Percentiles rank a stretch among this genome's conserved stretches.
These are phyloP conservation scores for Anguilla anguilla DNA, from an alignment of 2,797 vertebrate species.

Conservation along the genomic window DNA sequence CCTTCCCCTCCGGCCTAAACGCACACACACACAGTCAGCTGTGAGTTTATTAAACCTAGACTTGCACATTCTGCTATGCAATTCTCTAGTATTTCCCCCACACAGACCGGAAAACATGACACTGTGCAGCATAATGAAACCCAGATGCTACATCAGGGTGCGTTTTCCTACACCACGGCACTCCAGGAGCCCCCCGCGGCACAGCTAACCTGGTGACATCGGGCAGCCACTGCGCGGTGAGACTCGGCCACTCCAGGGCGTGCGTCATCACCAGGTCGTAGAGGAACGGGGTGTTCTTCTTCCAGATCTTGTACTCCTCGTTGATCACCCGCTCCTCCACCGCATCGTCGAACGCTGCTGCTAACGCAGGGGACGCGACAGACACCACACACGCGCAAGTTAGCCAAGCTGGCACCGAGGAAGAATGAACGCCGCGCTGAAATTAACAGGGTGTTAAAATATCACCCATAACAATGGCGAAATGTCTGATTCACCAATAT, in stretches of 20 bases:
- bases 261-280: slow-evolving; percentile 98
- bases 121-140: too few relatives aligned
- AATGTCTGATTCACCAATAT: not conserved
- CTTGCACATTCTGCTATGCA: not conserved
- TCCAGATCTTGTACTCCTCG: slow-evolving; percentile 98
- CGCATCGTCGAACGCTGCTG: slow-evolving; percentile 95
- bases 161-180: not conserved
- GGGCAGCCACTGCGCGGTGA: slow-evolving; percentile 97
- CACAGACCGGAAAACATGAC: not conserved
- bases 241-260: slow-evolving; percentile 95
- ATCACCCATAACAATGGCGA: not conserved
- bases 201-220: slow-evolving; percentile 89
- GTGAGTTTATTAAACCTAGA: not conserved
- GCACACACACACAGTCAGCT: not conserved
- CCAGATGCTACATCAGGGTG: too few relatives aligned
- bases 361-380: slow-evolving; percentile 21
- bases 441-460: not conserved
- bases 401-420: not conserved
- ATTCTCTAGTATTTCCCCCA: not conserved
- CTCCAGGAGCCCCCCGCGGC: not conserved
- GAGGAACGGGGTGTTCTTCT: slow-evolving; percentile 96
- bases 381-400: too few relatives aligned
- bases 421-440: not conserved
- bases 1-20: slow-evolving; percentile 91
- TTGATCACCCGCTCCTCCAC: slow-evolving; percentile 97